Evolutionary conservation across 2,113 vertebrate species (phyloP).

Genomic region (Aix galericulata): DNA sequence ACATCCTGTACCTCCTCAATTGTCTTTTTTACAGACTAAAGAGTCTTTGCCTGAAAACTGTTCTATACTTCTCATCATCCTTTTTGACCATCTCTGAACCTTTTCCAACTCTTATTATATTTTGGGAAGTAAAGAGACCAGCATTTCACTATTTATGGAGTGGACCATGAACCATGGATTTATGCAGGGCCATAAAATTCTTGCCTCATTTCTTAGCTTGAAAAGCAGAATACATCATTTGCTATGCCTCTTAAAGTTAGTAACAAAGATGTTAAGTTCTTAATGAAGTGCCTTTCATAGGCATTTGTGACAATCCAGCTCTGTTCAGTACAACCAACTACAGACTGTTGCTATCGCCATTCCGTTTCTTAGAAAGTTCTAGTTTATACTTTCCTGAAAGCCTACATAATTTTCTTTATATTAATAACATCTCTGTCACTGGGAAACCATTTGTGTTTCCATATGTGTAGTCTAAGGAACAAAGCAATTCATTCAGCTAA

Average conservation of each 20-base stretch:
- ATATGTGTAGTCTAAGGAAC: not conserved
- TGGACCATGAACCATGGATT: not conserved
- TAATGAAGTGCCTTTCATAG: not conserved
- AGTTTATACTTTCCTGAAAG: conserved; percentile 31
- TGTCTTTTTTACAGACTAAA: not conserved
- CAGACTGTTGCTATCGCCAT: not conserved
- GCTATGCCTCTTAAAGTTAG: not conserved
- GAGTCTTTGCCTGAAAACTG: not conserved
- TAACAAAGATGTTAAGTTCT: not conserved
- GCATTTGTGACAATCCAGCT: not conserved
- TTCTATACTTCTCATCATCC: not conserved
- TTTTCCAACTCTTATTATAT: not conserved
- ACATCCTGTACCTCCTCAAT: not conserved
- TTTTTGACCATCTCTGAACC: not conserved
- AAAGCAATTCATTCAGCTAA: conserved; percentile 17
- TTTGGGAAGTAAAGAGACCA: not conserved
- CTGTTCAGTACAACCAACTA: not conserved
- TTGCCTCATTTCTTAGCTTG: not conserved
- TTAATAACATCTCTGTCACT: not conserved
- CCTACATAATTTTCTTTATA: not conserved
- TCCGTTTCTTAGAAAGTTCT: not conserved
- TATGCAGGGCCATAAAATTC: not conserved
- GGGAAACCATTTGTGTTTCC: conserved; percentile 8
- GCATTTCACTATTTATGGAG: not conserved
- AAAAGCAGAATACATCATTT: not conserved